Conservation (phyloP, 2,113 vertebrate species). For the Rhabdornis inornatus region DNA sequence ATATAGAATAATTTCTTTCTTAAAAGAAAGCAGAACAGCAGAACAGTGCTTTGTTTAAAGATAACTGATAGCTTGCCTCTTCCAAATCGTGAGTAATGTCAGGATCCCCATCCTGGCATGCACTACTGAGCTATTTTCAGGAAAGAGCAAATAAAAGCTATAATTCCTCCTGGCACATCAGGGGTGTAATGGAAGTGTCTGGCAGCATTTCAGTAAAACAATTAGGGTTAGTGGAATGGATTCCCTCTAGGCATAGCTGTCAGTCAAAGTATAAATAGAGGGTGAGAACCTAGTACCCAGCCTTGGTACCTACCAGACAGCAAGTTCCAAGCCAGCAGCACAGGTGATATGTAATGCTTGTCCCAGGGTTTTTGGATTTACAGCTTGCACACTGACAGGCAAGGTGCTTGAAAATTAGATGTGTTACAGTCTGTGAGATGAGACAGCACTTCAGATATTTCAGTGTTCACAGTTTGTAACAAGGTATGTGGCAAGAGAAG, state of each 20-base stretch:
- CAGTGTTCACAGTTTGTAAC: background rate
- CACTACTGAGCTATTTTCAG: background rate
- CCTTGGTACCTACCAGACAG: background rate
- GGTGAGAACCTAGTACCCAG: background rate
- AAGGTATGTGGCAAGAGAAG: background rate
- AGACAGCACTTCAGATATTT: background rate
- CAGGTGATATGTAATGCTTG: background rate
- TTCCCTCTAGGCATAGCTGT: conserved; percentile 3
- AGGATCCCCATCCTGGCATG: background rate
- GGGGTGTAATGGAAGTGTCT: conserved; percentile 28
- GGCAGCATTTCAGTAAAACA: conserved; percentile 32
- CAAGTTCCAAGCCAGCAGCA: background rate
- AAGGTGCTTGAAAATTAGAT: background rate
- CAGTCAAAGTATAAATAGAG: background rate
- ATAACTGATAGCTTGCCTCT: background rate
- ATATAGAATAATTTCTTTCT: background rate
- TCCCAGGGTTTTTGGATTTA: background rate
- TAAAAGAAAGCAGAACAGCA: background rate
- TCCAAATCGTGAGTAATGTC: conserved; percentile 11
- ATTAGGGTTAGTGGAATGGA: background rate
- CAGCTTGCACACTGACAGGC: background rate
- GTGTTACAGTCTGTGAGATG: background rate
- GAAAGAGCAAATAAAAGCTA: background rate
- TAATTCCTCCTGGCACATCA: conserved; percentile 6
- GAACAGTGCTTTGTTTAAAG: background rate